A percentile compares a stretch with the other conserved stretches of the same genome.
phyloP scores from a whole-genome alignment of 2,888 invertebrate genomes.

The Phengaris alcon region DNA sequence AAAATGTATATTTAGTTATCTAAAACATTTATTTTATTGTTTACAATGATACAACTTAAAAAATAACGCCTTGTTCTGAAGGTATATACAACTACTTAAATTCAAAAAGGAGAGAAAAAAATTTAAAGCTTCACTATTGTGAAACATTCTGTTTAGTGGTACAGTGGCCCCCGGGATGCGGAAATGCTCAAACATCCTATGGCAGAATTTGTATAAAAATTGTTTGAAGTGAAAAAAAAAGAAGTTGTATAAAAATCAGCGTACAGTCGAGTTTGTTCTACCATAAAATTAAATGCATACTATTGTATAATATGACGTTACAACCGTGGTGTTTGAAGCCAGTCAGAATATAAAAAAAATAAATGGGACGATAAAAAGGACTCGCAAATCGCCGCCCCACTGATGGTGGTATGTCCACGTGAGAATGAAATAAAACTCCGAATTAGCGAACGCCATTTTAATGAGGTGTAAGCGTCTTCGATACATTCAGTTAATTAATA shows the following conservation, averaged over 20 bases:
- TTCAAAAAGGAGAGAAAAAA: conserved; percentile 46
- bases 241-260: conserved; percentile 42
- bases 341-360: not conserved
- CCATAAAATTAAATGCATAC: conserved; percentile 67
- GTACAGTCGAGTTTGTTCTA: conserved; percentile 49
- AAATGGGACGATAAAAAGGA: not conserved
- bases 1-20: conserved; percentile 29
- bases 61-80: conserved; percentile 26
- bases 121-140: conserved; percentile 61
- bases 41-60: conserved; percentile 26
- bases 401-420: conserved; percentile 70
- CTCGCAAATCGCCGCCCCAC: conserved; percentile 20
- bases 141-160: conserved; percentile 57
- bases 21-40: conserved; percentile 22
- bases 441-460: conserved; percentile 67
- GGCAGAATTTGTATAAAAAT: conserved; percentile 48
- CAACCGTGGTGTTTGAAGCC: conserved; percentile 1
- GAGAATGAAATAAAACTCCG: conserved; percentile 66
- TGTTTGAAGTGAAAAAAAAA: conserved; percentile 31
- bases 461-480: conserved; percentile 68
- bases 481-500: conserved; percentile 61
- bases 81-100: conserved; percentile 32
- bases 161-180: conserved; percentile 60
- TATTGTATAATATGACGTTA: conserved; percentile 41
- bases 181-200: conserved; percentile 54